Evolutionary conservation across 1,140 invertebrate genomes (phyloP).

Genomic region (Camponotus floridanus): DNA sequence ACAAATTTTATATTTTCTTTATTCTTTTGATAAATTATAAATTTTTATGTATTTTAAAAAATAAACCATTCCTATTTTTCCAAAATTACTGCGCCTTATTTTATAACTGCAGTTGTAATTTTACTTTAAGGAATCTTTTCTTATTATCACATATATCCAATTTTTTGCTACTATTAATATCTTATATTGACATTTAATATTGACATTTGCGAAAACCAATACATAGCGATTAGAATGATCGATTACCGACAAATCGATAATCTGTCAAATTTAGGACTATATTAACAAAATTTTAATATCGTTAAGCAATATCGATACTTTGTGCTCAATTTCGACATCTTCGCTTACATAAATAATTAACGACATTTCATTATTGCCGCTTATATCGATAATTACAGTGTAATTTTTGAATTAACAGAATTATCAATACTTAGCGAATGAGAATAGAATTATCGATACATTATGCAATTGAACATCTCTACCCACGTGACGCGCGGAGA

Average conservation of each 20-base stretch:
- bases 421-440: slow-evolving; percentile 11
- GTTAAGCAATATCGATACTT: background rate
- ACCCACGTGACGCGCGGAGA: background rate
- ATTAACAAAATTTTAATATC: no score
- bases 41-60: background rate
- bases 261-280: background rate
- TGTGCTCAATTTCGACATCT: background rate
- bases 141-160: no score
- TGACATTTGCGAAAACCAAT: background rate
- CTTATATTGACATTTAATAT: no score
- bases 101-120: background rate
- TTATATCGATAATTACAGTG: background rate
- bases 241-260: background rate
- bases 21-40: background rate
- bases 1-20: background rate
- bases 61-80: background rate
- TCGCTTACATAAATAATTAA: background rate
- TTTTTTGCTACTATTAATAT: no score
- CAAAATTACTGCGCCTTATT: background rate
- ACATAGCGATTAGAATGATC: background rate
- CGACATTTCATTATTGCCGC: background rate
- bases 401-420: background rate
- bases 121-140: no score
- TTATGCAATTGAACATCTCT: slow-evolving; percentile 22
- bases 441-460: background rate